Base-by-base conservation (phyloP, 2,797 vertebrate species). In the Tragopan temminckii region DNA sequence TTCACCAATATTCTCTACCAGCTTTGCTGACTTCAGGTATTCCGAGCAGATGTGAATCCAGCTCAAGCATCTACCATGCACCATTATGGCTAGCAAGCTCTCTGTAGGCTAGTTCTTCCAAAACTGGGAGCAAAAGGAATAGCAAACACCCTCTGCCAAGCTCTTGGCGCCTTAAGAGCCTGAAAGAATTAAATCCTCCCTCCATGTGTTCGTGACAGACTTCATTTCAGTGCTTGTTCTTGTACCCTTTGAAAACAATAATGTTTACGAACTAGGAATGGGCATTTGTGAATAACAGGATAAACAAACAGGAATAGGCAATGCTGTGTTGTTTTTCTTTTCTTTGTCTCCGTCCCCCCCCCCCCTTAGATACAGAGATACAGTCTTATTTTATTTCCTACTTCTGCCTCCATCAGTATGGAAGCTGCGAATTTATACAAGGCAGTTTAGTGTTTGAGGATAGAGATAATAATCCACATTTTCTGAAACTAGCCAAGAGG, bases 401-500 rank as follows among this genome's bases (percentile, higher is more conserved):
- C 55, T 70, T 82, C 55, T 89, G 68, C 71, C 48, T 85, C 75
- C 61, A 80, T 85, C 72, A 55, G 52, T 82, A 81, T 84, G 85
- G 80, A 88, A 79, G 71, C 21, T 82, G 61, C 57, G 91, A 89
- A 93, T 94, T 93, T 95, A 94, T 87, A 92, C 50, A 85, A 69
- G 64, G 80, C 82, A 86, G 63, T 88, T 93, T 88, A 82, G 17
- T 78, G 50, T 75, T 86, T 90, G 21, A 86, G 64, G 64, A 78
- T 6, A 66, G 80, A 83, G 85, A 82, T 77, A 79, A 80, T 80
- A 94, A 79, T 68, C 38, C 62, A 74, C 72, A 40, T 78, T 95
- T 93, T 68, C 76, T 91, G 62, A 80, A 91, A 83, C 63, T 85
- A 94, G 87, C 75, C 82, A 82, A 72, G 38, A 91, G 94, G 80